Evolutionary conservation across 2,797 vertebrate genomes (phyloP).

Genomic region (Vireo griseus): DNA sequence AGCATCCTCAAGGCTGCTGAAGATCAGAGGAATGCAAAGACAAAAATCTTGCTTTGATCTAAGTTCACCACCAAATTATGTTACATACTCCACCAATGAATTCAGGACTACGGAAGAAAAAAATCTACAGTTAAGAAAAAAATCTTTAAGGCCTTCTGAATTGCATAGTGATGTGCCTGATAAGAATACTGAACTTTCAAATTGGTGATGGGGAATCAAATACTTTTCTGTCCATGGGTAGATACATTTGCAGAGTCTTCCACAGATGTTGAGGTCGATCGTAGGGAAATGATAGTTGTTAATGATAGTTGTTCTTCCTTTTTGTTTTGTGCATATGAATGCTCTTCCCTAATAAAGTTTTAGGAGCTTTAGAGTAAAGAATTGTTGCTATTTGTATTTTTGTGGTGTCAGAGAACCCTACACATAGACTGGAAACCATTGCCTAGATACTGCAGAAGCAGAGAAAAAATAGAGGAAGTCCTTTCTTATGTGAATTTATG

Average conservation of each 20-base stretch:
- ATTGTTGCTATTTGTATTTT: neutral
- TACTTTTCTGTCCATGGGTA: neutral
- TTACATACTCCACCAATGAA: neutral
- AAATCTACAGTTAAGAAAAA: neutral
- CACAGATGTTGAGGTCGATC: neutral
- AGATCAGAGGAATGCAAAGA: constrained; percentile 2
- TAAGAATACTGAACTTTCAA: neutral
- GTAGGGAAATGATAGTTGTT: neutral
- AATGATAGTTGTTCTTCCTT: neutral
- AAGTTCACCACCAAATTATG: neutral
- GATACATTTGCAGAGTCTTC: neutral
- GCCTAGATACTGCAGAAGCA: neutral
- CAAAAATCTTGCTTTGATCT: constrained; percentile 15
- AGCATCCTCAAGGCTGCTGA: neutral
- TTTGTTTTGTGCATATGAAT: neutral
- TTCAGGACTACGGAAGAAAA: neutral
- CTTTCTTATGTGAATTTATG: neutral
- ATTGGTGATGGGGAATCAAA: neutral
- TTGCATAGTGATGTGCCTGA: neutral
- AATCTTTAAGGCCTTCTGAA: neutral
- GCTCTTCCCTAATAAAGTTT: neutral
- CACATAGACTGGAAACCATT: neutral
- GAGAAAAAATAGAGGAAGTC: neutral
- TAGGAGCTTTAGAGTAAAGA: neutral
- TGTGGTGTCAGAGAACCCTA: neutral